phyloP scores from a whole-genome alignment of 1,140 invertebrate species.

The Aethina tumida region DNA sequence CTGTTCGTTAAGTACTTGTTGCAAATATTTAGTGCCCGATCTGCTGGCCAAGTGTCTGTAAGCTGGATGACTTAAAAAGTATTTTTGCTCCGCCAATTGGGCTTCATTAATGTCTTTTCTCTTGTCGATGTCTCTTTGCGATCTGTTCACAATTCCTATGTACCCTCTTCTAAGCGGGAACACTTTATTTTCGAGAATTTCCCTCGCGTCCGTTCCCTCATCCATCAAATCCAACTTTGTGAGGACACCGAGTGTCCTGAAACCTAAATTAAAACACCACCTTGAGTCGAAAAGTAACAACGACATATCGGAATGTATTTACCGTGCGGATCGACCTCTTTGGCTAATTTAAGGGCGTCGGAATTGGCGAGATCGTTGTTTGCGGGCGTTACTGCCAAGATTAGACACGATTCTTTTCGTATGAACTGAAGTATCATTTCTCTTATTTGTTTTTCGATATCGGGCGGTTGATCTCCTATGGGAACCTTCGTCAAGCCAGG shows the following conservation, averaged over 20 bases:
- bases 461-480: conserved; percentile 87
- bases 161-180: conserved; percentile 91
- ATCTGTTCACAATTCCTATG: conserved; percentile 97
- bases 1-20: conserved; percentile 95
- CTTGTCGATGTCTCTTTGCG: conserved; percentile 96
- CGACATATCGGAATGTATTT: conserved; percentile 11
- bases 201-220: conserved; percentile 96
- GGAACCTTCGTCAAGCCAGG: conserved; percentile 94
- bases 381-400: conserved; percentile 92
- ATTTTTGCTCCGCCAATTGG: conserved; percentile 90
- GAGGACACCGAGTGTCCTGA: conserved; percentile 97
- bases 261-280: conserved; percentile 47
- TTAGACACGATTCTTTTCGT: conserved; percentile 84
- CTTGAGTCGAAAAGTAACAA: no score
- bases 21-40: conserved; percentile 93
- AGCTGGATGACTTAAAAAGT: conserved; percentile 76
- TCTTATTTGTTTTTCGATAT: conserved; percentile 91
- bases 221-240: conserved; percentile 99
- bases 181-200: conserved; percentile 95
- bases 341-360: conserved; percentile 90
- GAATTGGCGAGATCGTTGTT: conserved; percentile 95
- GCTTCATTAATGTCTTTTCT: conserved; percentile 94
- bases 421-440: conserved; percentile 94
- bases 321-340: conserved; percentile 92
- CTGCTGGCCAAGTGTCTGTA: conserved; percentile 94